phyloP scores from a whole-genome alignment of 2,113 vertebrate species.

The Poeciliopsis retropinna region DNA sequence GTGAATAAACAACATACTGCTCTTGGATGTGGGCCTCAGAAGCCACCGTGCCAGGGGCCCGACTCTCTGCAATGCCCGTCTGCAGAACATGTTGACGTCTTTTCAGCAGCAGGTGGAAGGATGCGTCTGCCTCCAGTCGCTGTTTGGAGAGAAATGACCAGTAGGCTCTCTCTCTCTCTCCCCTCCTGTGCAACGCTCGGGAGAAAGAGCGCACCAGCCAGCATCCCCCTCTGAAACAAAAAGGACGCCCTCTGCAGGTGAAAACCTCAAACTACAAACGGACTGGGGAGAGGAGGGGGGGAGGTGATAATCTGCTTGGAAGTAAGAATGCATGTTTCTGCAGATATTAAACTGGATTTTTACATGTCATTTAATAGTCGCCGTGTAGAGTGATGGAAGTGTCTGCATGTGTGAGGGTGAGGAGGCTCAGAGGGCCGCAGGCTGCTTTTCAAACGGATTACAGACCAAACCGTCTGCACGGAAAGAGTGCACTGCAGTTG shows the following conservation, averaged over 20 bases:
- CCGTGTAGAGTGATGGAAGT: background rate
- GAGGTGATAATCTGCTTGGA: background rate
- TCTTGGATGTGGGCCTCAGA: constrained; percentile 36
- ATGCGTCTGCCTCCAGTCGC: constrained; percentile 13
- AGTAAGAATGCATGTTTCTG: background rate
- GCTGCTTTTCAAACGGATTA: constrained; percentile 2
- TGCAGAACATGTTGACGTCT: constrained; percentile 77
- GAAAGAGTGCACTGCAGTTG: background rate
- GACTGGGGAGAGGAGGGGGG: too few species aligned
- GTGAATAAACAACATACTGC: constrained; percentile 58
- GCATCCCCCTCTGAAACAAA: background rate
- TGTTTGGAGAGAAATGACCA: constrained; percentile 16
- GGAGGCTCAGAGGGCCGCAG: background rate
- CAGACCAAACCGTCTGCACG: background rate
- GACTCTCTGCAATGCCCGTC: constrained; percentile 82
- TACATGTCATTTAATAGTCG: background rate
- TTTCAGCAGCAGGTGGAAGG: background rate
- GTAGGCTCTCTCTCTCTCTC: constrained; percentile 1
- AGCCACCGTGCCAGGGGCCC: constrained; percentile 76
- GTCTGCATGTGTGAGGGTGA: background rate
- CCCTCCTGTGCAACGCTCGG: constrained; percentile 1
- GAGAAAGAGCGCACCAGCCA: constrained; percentile 4
- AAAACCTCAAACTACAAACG: background rate
- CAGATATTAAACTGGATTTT: background rate
- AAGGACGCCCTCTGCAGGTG: constrained; percentile 28